Evolutionary conservation across 2,797 vertebrate genomes (phyloP).

Genomic region (Neopelma chrysocephalum): DNA sequence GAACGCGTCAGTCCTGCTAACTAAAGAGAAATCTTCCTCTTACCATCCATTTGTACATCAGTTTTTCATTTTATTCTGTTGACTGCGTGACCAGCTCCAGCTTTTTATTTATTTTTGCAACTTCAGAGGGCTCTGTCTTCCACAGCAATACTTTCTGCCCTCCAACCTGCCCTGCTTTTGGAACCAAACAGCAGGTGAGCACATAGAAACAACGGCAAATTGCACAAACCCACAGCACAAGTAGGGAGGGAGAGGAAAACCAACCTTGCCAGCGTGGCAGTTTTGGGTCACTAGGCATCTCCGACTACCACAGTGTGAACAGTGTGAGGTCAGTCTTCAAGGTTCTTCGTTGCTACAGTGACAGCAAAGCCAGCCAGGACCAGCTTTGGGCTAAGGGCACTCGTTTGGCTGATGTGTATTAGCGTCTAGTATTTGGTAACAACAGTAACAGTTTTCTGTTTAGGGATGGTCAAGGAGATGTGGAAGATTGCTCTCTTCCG

Average conservation of each 20-base stretch:
- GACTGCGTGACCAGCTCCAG: neutral
- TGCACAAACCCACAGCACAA: neutral
- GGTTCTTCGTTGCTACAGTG: conserved; percentile 47
- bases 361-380: conserved; percentile 12
- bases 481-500: neutral
- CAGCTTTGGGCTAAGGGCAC: conserved; percentile 55
- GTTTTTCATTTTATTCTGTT: neutral
- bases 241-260: neutral
- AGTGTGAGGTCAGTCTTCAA: conserved; percentile 43
- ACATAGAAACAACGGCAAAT: neutral
- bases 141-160: neutral
- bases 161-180: conserved; percentile 16
- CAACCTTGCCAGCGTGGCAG: neutral
- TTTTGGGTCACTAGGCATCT: neutral
- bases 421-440: conserved; percentile 49
- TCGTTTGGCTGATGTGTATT: conserved; percentile 42
- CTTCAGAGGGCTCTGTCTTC: neutral
- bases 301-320: conserved; percentile 2
- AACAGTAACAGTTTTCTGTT: conserved; percentile 8
- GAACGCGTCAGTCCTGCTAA: neutral
- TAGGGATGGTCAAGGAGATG: neutral
- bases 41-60: neutral
- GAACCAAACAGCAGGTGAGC: conserved; percentile 11
- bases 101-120: neutral
- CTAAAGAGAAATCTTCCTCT: neutral